Evolutionary conservation across 2,888 invertebrate species (phyloP).

Genomic region (Morinoia aosen): DNA sequence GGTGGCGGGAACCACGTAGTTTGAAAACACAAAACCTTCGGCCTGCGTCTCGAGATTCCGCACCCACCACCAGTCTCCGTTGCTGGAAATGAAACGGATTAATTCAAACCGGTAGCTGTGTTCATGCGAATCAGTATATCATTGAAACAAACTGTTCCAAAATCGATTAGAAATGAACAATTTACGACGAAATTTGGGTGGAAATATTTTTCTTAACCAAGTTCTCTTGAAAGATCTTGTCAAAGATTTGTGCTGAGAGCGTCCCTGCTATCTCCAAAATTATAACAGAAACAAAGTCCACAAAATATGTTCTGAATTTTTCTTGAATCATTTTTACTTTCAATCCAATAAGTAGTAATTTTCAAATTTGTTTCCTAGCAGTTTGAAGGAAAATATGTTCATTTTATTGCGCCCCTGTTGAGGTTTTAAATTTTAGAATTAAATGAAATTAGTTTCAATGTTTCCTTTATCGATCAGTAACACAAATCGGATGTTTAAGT

Average conservation of each 20-base stretch:
- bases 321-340: no score
- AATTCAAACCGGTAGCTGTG: not conserved
- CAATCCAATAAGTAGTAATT: no score
- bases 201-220: not conserved
- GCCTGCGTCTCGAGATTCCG: slow-evolving; percentile 85
- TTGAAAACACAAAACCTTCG: slow-evolving; percentile 95
- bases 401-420: no score
- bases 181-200: not conserved
- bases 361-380: no score
- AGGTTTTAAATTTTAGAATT: no score
- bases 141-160: not conserved
- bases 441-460: no score
- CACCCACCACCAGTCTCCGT: slow-evolving; percentile 98
- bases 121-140: not conserved
- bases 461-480: no score
- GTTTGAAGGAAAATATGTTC: no score
- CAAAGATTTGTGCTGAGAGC: not conserved
- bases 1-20: slow-evolving; percentile 95
- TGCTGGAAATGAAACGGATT: slow-evolving; percentile 73
- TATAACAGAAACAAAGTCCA: no score
- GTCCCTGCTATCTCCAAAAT: not conserved
- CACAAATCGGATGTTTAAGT: no score
- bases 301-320: no score
- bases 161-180: not conserved
- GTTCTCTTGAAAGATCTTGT: not conserved